Evolutionary conservation across 2,888 invertebrate species (phyloP), one percentile per base, ranked within the genome.

Genomic region (Drosophila borealis): DNA sequence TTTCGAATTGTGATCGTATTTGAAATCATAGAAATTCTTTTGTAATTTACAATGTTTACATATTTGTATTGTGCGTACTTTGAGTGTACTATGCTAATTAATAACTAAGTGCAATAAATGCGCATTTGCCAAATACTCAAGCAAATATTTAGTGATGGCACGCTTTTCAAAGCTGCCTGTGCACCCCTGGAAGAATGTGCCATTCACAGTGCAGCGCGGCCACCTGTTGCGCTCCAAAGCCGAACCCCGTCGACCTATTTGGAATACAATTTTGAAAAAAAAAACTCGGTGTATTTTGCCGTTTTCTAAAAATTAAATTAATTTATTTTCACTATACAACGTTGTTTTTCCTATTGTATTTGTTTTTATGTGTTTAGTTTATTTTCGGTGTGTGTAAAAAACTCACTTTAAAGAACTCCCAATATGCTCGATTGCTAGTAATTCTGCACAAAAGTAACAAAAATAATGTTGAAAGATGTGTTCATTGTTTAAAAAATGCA

Each of bases 291-390:
- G 2, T 0, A 11, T 46, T 66, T 80, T 79, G 86, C 74, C 66
- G 65, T 72, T 82, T 78, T 89, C 25, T 88, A 74, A 60, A 78
- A 82, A 88, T 84, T 74, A 89, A 89, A 83, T 86, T 83, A 70
- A 67, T 85, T 88, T 88, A 86, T 83, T 89, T 89, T 74, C 10
- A 69, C 89, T 89, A 89, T 70, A 72, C 68, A 78, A 70, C 66
- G 59, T 72, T 65, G 56, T 50, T 46, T 70, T 78, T 63, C 50
- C 60, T 79, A 75, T 78, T 73, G 69, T 46, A 63, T 70, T 70
- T 53, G 55, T 53, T 60, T 56, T 64, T 33, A 51, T 59, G 48
- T 71, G 64, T 29, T 29, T 61, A 33, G 44, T 70, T 70, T 68
- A 71, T 74, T 71, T 72, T 78, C 56, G 63, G 79, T 65, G 61